These are phyloP conservation scores for Phenganax marumi DNA, from an alignment of 92 coral and sea anemone genomes.

Conservation along the genomic window DNA sequence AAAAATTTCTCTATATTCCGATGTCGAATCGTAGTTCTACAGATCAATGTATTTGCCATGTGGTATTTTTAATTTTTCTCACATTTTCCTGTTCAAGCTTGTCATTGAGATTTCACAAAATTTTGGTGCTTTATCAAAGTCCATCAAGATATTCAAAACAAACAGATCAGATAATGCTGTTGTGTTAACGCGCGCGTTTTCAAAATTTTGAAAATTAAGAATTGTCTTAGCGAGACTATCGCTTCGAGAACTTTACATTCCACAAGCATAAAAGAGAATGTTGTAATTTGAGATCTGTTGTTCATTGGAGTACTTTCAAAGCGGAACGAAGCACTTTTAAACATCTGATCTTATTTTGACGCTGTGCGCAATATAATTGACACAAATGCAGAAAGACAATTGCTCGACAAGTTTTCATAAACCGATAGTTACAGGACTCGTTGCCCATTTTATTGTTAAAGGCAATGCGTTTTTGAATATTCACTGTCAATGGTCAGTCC, in stretches of 20 bases:
- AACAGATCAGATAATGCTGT: not conserved
- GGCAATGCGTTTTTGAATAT: no score
- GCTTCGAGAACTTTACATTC: not conserved
- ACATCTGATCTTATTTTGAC: not conserved
- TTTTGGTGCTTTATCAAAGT: no score
- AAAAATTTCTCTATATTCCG: not conserved
- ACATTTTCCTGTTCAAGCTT: not conserved
- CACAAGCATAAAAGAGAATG: not conserved
- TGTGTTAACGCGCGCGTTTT: not conserved
- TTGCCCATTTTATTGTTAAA: no score
- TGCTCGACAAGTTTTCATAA: not conserved
- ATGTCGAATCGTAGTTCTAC: not conserved
- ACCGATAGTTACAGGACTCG: not conserved
- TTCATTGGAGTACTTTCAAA: not conserved
- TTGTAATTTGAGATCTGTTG: not conserved
- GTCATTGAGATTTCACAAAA: no score
- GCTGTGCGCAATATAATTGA: not conserved
- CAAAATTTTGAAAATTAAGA: not conserved
- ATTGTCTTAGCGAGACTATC: not conserved
- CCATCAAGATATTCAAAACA: no score
- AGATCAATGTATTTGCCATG: not conserved
- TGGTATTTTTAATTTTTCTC: not conserved
- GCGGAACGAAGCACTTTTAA: constrained; percentile 32
- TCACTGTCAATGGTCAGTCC: no score
- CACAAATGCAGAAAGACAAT: not conserved